Base-by-base conservation (phyloP, 2,797 vertebrate species). In the Pelodytes ibericus region DNA sequence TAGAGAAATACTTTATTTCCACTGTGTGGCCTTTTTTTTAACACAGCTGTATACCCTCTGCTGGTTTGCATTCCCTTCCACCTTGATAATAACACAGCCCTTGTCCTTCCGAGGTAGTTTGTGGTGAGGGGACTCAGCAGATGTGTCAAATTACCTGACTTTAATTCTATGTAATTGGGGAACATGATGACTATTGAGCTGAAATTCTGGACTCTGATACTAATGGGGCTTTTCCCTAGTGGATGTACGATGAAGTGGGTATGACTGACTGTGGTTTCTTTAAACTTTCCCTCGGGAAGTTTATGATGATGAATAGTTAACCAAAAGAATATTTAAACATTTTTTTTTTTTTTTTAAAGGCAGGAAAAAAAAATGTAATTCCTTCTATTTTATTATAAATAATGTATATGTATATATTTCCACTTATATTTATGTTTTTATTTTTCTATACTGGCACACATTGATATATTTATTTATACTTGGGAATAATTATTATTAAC, bases 161-260 rank as follows among this genome's bases (percentile, higher is more conserved):
- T 86, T 89, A 90, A 89, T 91, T 91, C 88, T 82, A 77, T 83
- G 78, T 89, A 90, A 90, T 87, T 86, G 85, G 84, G 20, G 67
- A 87, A 81, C 83, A 85, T 77, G 83, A 85, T 87, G 84, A 83
- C 82, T 82, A 86, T 83, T 77, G 69, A 81, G 77, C 83, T 84
- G 81, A 81, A 84, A 84, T 83, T 73, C 82, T 83, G 80, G 84
- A 74, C 81, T 80, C 51, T 31, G 20, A 57, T 80, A 53, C 79
- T 84, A 80, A 80, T 75, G 70, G 84, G 82, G 71, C 76, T 81
- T 84, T 83, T 82, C 41, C 77, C 80, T 72, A 77, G 83, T 81
- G 79, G 71, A 81, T 82, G 59, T 66, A 86, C 77, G 84, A 77
- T 81, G 80, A 84, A 86, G 77, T 84, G 77, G 81, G 85, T 86